Evolutionary conservation across 2,888 invertebrate species (phyloP).

Genomic region (Melanotus villosus): DNA sequence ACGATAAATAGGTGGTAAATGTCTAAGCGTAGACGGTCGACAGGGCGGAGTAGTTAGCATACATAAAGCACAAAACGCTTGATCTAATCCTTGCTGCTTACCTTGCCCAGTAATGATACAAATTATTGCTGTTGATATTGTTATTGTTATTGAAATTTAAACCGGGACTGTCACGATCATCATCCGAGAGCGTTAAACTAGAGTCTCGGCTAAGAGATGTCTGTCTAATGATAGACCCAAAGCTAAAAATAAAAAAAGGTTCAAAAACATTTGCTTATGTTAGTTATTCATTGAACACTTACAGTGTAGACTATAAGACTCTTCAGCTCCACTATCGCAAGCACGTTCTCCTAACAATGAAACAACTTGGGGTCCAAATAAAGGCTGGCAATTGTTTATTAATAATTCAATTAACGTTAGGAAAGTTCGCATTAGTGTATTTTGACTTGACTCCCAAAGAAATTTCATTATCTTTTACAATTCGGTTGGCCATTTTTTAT

Average conservation of each 20-base stretch:
- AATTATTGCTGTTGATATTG: constrained; percentile 55
- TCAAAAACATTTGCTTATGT: too few relatives aligned
- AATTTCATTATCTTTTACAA: too few relatives aligned
- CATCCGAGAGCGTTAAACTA: constrained; percentile 87
- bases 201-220: constrained; percentile 91
- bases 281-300: constrained; percentile 61
- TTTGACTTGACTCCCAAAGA: constrained; percentile 81
- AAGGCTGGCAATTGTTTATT: constrained; percentile 82
- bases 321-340: constrained; percentile 86
- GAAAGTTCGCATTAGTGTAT: constrained; percentile 79
- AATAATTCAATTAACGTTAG: constrained; percentile 84
- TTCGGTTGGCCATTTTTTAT: constrained; percentile 92
- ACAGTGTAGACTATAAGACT: constrained; percentile 85
- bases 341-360: constrained; percentile 79
- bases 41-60: constrained; percentile 66
- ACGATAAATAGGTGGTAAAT: constrained; percentile 65
- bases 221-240: constrained; percentile 82
- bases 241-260: constrained; percentile 57
- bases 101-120: constrained; percentile 75
- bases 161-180: constrained; percentile 83
- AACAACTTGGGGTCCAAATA: constrained; percentile 83
- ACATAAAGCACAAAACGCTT: constrained; percentile 65
- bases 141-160: constrained; percentile 59
- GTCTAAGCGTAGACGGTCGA: constrained; percentile 62
- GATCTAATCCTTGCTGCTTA: constrained; percentile 72